phyloP scores from a whole-genome alignment of 2,113 vertebrate species.

The Parotia lawesii region DNA sequence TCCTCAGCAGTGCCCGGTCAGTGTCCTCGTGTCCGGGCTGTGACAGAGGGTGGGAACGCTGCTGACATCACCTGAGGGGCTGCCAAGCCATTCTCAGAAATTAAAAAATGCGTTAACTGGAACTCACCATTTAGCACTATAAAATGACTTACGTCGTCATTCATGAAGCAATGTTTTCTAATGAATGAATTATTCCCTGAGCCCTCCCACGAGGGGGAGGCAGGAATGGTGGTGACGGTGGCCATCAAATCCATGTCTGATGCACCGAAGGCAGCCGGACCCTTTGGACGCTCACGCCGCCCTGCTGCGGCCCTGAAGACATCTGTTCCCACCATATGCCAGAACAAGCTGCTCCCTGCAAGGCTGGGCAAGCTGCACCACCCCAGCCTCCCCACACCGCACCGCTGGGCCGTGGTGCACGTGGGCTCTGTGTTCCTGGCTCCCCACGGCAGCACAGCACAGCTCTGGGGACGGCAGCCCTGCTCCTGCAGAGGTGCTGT shows the following conservation, averaged over 20 bases:
- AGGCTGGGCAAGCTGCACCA: neutral
- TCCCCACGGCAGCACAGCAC: fast-evolving
- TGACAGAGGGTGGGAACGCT: neutral
- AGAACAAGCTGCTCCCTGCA: neutral
- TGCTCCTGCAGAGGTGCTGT: fast-evolving
- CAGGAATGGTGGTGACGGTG: neutral
- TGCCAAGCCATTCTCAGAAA: neutral
- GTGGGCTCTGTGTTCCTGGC: fast-evolving
- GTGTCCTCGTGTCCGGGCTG: neutral
- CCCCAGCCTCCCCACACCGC: fast-evolving
- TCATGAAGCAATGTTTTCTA: neutral
- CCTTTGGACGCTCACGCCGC: neutral
- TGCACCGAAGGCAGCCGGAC: neutral
- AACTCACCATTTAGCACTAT: neutral
- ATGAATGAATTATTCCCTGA: neutral
- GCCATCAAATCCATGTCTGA: neutral
- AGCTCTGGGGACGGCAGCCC: neutral
- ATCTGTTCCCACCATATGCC: fast-evolving
- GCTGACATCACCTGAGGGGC: neutral
- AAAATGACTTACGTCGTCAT: fast-evolving
- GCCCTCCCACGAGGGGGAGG: neutral
- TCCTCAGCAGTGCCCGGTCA: neutral
- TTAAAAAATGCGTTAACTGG: neutral
- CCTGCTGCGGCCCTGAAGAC: neutral
- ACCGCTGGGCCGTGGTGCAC: fast-evolving